phyloP scores from a whole-genome alignment of 2,797 vertebrate genomes.

The Protosalanx chinensis region DNA sequence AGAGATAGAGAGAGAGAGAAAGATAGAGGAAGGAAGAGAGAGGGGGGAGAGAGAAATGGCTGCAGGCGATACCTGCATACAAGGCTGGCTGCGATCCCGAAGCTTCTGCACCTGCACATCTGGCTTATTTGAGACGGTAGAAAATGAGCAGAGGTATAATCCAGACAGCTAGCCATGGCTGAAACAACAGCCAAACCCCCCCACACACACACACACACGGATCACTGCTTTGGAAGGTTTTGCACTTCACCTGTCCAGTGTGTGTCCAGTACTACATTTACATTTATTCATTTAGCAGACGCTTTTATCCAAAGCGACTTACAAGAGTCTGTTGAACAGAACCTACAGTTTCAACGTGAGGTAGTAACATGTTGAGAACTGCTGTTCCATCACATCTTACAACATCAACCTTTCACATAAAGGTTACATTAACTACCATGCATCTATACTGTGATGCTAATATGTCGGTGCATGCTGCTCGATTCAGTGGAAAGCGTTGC shows the following conservation, averaged over 20 bases:
- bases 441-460: too few relatives aligned
- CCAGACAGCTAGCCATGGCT: constrained; percentile 18
- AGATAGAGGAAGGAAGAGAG: constrained; percentile 13
- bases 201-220: constrained; percentile 24
- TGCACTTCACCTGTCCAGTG: too few relatives aligned
- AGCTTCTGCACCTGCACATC: constrained; percentile 33
- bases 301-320: too few relatives aligned
- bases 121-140: constrained; percentile 33
- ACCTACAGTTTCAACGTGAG: too few relatives aligned
- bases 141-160: background rate
- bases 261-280: too few relatives aligned
- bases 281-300: too few relatives aligned
- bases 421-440: too few relatives aligned
- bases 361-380: too few relatives aligned
- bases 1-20: constrained; percentile 17
- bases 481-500: background rate
- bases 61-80: constrained; percentile 46
- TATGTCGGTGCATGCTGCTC: too few relatives aligned
- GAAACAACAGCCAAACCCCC: background rate
- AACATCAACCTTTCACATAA: too few relatives aligned
- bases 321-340: too few relatives aligned
- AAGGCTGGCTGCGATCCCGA: constrained; percentile 58
- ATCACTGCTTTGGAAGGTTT: background rate
- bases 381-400: too few relatives aligned
- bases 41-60: constrained; percentile 34